Evolutionary conservation across 2,797 vertebrate species (phyloP), one percentile per base, ranked within the genome.

Genomic region (Orientallactaga sibirica): DNA sequence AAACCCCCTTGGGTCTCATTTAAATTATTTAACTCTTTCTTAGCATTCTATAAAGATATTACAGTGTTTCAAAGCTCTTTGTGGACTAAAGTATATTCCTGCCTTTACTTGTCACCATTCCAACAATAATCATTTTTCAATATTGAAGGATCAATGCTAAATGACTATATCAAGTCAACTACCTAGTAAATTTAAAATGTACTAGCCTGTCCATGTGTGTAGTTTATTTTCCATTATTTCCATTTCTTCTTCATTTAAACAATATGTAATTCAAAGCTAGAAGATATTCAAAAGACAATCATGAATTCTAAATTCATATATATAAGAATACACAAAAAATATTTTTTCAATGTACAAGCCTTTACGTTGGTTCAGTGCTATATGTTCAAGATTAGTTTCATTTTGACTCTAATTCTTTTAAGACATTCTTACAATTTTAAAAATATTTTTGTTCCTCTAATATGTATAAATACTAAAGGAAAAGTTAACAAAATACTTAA

Each of bases 11-110:
- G 24, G n/a, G 43, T 41, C 55, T 73, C 41, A 84, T 75, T 90
- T 87, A 90, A 92, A 91, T 58, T 83, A 6, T 77, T 96, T 90
- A 93, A 86, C 90, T 64, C 58, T 92, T 95, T 95, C 82, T 76
- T 92, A 20, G 37, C 43, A 90, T 77, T 74, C 37, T 86, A 7
- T 43, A 91, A 10, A 58, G 55, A 67, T 7, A 14, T 66, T 89
- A 55, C 33, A 37, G 85, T 33, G 20, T 82, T 64, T 92, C 86
- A 64, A 85, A 70, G 22, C n/a, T 82, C 58, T 77, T 79, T 90
- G 43, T 7, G 78, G 90, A 93, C 71, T 64, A 84, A 79, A 66
- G 25, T 43, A 8, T 41, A 52, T 78, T 61, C 19, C 22, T 33
- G 55, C 41, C 22, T 70, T 68, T 41, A 27, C 68, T 68, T 83